Evolutionary conservation across 2,113 vertebrate genomes (phyloP), one percentile per base, ranked within the genome.

Genomic region (Eulemur macaco): DNA sequence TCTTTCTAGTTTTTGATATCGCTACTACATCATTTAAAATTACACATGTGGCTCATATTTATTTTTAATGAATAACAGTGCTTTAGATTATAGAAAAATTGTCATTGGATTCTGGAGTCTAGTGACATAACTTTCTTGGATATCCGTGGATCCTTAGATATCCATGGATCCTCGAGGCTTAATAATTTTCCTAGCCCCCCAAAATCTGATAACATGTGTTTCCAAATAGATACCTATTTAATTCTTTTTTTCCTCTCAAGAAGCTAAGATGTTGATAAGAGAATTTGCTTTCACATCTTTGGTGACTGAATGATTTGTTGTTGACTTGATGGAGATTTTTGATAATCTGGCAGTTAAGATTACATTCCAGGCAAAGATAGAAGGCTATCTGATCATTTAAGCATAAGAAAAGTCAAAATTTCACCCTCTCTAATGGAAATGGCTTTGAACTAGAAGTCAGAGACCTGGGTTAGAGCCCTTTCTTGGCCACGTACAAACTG

Each of bases 261-360:
- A 81, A 82, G 60, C 8, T 82, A 77, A 64, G 11, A 13, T 17
- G 17, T 81, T 74, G 47, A 37, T 90, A 90, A 76, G 37, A 86
- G 13, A 90, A 77, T 82, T 76, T 93, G 8, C 18, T 95, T 64
- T 77, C 77, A 83, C 77, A 6, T 83, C 13, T 96, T 91, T 82
- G 60, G 27, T 80, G 39, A 86, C 10, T 27, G 20, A 95, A 63
- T 71, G 20, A 77, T n/a, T 73, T 78, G 63, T 84, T 63, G 12
- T 27, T 73, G 39, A 80, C 21, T n/a, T 73, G 29, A 47, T 1
- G 20, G 47, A 2, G 37, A n/a, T 56, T 81, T 86, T 81, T 47
- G 58, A 27, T 63, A 60, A 47, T 20, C 25, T 11, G 13, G n/a
- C 34, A 76, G 60, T 83, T 50, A 83, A 37, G 7, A 20, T 52